Evolutionary conservation across 2,797 vertebrate genomes (phyloP).

Genomic region (Cyprinella venusta): DNA sequence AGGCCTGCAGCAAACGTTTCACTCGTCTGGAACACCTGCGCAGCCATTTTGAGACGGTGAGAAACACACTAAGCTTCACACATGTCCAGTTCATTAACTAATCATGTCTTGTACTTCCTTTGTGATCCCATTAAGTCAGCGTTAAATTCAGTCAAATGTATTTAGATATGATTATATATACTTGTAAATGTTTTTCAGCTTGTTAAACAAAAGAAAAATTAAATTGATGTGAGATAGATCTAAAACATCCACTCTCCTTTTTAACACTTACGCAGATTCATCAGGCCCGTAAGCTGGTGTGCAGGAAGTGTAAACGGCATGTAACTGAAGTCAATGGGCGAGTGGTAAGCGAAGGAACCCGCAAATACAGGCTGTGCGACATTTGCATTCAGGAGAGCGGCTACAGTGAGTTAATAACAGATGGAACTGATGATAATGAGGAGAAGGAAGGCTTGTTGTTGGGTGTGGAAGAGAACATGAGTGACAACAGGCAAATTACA

Average conservation of each 20-base stretch:
- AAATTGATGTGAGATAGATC: not conserved
- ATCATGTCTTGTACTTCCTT: not conserved
- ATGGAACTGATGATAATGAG: constrained; percentile 65
- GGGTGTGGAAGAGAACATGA: constrained; percentile 84
- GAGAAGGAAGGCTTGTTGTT: constrained; percentile 82
- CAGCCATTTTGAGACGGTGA: constrained; percentile 95
- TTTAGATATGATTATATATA: not conserved
- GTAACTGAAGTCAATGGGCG: constrained; percentile 92
- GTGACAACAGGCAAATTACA: constrained; percentile 85
- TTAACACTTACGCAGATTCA: constrained; percentile 83
- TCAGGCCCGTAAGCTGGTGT: constrained; percentile 95
- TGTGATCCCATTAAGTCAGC: not conserved
- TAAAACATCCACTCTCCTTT: not conserved
- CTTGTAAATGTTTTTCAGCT: not conserved
- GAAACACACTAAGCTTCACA: constrained; percentile 12
- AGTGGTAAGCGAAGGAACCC: constrained; percentile 92
- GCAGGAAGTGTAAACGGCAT: constrained; percentile 94
- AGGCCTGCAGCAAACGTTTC: constrained; percentile 96
- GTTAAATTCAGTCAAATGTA: not conserved
- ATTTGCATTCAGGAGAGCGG: constrained; percentile 91
- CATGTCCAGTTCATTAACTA: not conserved
- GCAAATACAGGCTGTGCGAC: constrained; percentile 92
- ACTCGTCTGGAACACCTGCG: constrained; percentile 95
- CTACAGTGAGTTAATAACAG: constrained; percentile 85
- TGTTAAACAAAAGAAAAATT: not conserved